phyloP scores from a whole-genome alignment of 2,888 invertebrate genomes.

The Xylophagus ater region DNA sequence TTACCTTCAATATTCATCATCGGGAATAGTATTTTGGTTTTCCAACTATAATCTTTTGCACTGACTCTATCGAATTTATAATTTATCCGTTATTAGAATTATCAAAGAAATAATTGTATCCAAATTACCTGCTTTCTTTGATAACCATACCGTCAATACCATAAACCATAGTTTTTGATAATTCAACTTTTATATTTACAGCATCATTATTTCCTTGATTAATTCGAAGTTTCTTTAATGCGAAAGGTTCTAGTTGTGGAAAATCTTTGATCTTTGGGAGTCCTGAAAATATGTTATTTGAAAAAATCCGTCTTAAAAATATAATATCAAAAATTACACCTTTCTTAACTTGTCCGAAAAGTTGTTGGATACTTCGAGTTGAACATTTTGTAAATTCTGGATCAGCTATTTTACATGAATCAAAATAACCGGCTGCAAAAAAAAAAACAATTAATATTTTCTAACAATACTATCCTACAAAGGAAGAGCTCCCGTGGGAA shows the following conservation, averaged over 20 bases:
- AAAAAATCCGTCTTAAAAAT: too few species aligned
- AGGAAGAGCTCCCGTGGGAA: too few species aligned
- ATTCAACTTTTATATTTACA: conserved; percentile 60
- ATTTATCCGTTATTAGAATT: too few species aligned
- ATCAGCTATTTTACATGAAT: conserved; percentile 51
- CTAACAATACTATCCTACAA: too few species aligned
- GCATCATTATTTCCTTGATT: conserved; percentile 59
- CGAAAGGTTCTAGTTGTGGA: too few species aligned
- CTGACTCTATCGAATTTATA: too few species aligned
- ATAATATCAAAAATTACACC: too few species aligned
- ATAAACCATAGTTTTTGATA: conserved; percentile 54
- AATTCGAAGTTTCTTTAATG: conserved; percentile 55
- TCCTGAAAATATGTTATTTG: conserved; percentile 26
- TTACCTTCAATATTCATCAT: conserved; percentile 57
- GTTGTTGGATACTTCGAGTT: conserved; percentile 51
- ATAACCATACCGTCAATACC: conserved; percentile 58
- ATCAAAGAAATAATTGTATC: too few species aligned
- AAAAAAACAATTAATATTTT: too few species aligned
- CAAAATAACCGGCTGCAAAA: too few species aligned
- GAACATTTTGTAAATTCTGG: conserved; percentile 57
- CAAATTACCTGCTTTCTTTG: conserved; percentile 50
- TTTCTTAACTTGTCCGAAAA: conserved; percentile 57
- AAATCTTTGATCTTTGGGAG: conserved; percentile 35
- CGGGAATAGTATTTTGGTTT: conserved; percentile 54
- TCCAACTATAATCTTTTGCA: conserved; percentile 56